phyloP scores from a whole-genome alignment of 2,113 vertebrate species.

The Okapia johnstoni region DNA sequence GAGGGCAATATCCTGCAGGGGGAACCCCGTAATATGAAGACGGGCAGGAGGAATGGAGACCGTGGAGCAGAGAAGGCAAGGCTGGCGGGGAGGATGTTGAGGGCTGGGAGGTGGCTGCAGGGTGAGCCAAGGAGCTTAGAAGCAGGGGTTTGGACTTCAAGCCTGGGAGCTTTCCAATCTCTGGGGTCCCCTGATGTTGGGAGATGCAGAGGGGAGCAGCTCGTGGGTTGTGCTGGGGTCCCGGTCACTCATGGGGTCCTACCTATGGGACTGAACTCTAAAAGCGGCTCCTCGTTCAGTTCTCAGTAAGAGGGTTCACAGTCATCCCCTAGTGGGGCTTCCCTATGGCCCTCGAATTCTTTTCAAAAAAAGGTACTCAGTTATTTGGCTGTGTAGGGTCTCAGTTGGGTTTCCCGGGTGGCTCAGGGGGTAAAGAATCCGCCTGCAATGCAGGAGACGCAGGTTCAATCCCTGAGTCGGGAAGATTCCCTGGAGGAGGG shows the following conservation, averaged over 20 bases:
- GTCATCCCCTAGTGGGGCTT: not conserved
- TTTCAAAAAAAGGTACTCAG: not conserved
- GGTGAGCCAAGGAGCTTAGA: not conserved
- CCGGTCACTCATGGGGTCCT: not conserved
- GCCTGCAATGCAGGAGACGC: not conserved
- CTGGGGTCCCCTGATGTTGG: not conserved
- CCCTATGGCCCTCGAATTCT: not conserved
- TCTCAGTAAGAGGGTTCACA: not conserved
- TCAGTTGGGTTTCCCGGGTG: not conserved
- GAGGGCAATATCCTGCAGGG: not conserved
- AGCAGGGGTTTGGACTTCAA: not conserved
- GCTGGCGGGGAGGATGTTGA: not conserved
- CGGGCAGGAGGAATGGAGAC: not conserved
- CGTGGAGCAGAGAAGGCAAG: not conserved
- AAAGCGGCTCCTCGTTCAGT: not conserved
- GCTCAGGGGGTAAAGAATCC: not conserved
- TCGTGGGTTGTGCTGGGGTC: not conserved
- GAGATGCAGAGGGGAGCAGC: not conserved
- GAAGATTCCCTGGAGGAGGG: not conserved
- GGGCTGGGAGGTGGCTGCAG: not conserved
- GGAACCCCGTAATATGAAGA: not conserved
- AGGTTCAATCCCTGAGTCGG: not conserved
- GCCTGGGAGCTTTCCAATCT: not conserved
- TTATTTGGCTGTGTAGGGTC: not conserved
- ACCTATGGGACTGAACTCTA: not conserved